Evolutionary conservation across 2,797 vertebrate genomes (phyloP).

Genomic region (Argya squamiceps): DNA sequence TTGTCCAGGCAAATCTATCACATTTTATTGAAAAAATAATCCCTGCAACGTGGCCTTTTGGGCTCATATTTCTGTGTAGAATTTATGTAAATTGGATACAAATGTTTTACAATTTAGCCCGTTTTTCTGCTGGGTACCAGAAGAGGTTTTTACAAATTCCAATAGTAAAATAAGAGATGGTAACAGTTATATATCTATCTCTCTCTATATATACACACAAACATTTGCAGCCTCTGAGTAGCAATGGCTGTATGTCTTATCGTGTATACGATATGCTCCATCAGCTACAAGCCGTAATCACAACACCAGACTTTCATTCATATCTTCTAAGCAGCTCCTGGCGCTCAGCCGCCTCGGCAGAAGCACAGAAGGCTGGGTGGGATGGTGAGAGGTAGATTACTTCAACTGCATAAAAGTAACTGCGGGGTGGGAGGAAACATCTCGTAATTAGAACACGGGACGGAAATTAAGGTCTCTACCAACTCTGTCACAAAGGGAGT

Average conservation of each 20-base stretch:
- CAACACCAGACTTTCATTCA: constrained; percentile 25
- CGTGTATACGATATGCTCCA: not conserved
- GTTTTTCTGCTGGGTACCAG: not conserved
- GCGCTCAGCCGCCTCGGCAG: not conserved
- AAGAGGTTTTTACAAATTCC: not conserved
- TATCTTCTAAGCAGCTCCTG: not conserved
- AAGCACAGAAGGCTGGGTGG: constrained; percentile 26
- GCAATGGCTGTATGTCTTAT: not conserved
- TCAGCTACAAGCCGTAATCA: not conserved
- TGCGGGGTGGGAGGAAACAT: constrained; percentile 27
- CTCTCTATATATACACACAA: fast-evolving
- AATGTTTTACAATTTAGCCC: not conserved
- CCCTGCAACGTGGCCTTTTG: not conserved
- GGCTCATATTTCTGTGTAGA: not conserved
- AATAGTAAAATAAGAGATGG: fast-evolving
- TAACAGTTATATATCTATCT: not conserved
- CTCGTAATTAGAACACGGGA: constrained; percentile 10
- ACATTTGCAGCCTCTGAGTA: not conserved
- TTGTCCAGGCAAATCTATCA: not conserved
- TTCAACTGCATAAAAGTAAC: constrained; percentile 23
- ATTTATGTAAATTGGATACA: not conserved
- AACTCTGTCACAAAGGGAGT: not conserved
- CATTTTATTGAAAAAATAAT: not conserved
- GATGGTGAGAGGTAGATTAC: constrained; percentile 43
- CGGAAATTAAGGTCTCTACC: not conserved